phyloP scores from a whole-genome alignment of 2,888 invertebrate genomes.

The Bhutanitis thaidina region DNA sequence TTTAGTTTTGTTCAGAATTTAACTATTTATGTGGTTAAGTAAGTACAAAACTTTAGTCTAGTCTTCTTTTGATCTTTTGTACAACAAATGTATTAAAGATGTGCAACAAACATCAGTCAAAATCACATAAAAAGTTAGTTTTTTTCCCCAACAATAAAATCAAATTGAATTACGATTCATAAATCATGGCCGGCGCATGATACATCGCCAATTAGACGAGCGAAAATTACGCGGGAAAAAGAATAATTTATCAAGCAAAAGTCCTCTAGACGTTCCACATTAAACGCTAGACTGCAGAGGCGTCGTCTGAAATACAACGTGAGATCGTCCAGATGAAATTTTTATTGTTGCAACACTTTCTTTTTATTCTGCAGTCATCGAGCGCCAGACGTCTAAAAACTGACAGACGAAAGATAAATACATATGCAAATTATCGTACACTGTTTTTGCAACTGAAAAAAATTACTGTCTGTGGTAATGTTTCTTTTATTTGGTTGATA shows the following conservation, averaged over 20 bases:
- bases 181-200: constrained; percentile 15
- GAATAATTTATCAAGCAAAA: constrained; percentile 51
- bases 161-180: not conserved
- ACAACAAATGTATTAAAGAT: no score
- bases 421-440: not conserved
- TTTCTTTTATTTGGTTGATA: no score
- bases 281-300: constrained; percentile 31
- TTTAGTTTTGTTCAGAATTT: no score
- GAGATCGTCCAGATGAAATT: constrained; percentile 21
- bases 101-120: no score
- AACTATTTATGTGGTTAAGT: no score
- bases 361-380: constrained; percentile 9
- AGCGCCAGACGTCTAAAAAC: not conserved
- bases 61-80: no score
- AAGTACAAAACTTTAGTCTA: no score
- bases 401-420: constrained; percentile 3
- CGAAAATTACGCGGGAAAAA: constrained; percentile 25
- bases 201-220: constrained; percentile 9
- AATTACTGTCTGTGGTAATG: not conserved
- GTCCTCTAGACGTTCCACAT: constrained; percentile 43
- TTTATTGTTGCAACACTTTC: constrained; percentile 22
- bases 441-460: not conserved
- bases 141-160: constrained; percentile 4
- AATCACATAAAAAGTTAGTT: not conserved
- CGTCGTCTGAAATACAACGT: constrained; percentile 19